Conservation (phyloP, 2,113 vertebrate genomes). For the human region DNA sequence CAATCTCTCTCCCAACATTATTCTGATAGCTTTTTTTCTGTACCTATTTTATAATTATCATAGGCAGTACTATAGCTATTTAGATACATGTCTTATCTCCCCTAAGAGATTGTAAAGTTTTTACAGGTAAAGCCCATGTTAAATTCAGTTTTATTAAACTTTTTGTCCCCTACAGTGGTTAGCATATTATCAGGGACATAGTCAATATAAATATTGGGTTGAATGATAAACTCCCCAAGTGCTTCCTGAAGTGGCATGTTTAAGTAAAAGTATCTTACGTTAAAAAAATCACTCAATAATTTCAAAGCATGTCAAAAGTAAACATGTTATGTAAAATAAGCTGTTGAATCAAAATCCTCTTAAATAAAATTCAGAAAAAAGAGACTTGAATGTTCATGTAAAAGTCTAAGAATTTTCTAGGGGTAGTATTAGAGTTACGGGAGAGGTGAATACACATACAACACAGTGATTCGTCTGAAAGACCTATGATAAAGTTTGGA, state of each 20-base stretch:
- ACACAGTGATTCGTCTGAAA: not conserved
- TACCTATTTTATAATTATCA: not conserved
- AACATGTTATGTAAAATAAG: not conserved
- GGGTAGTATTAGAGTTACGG: not conserved
- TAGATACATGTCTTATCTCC: not conserved
- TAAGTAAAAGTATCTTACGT: not conserved
- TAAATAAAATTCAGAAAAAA: not conserved
- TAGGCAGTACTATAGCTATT: not conserved
- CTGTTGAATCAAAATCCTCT: not conserved
- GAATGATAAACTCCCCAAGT: not conserved
- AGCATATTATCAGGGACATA: not conserved
- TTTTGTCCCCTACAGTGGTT: not conserved
- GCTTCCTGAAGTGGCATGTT: not conserved
- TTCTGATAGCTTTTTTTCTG: not conserved
- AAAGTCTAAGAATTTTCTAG: not conserved
- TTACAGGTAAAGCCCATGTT: not conserved
- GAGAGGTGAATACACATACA: not conserved
- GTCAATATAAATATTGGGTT: not conserved
- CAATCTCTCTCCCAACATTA: not conserved
- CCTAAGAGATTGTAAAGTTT: not conserved
- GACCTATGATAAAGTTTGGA: not conserved
- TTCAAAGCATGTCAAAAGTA: not conserved
- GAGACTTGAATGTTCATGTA: not conserved
- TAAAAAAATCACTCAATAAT: not conserved
- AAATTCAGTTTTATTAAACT: conserved; percentile 36